Evolutionary conservation across 2,797 vertebrate species (phyloP).

Genomic region (Pagetopsis macropterus): DNA sequence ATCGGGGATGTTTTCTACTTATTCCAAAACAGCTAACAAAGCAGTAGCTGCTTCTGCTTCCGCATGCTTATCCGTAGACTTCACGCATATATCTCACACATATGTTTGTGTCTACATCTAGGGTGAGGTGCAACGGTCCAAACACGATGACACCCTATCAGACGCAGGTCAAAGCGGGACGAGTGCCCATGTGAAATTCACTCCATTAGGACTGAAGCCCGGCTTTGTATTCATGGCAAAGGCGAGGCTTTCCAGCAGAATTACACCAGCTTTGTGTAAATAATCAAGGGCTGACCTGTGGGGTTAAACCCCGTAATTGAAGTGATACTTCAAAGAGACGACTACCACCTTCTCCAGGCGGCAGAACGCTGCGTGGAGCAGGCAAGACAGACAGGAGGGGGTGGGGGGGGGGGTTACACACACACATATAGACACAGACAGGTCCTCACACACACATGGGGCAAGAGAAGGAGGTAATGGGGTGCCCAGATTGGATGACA

Average conservation of each 20-base stretch:
- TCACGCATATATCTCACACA: neutral
- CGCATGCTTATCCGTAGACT: conserved; percentile 1
- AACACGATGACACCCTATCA: conserved; percentile 89
- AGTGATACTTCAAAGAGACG: conserved; percentile 98
- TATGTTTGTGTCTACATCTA: conserved; percentile 31
- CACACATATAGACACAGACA: conserved; percentile 22
- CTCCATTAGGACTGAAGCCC: conserved; percentile 84
- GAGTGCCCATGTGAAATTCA: conserved; percentile 87
- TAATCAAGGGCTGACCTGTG: conserved; percentile 97
- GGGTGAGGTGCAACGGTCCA: conserved; percentile 70
- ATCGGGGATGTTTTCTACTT: conserved; percentile 24
- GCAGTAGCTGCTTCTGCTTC: conserved; percentile 14
- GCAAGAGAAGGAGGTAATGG: conserved; percentile 72
- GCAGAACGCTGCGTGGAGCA: conserved; percentile 72
- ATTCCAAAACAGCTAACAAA: conserved; percentile 8
- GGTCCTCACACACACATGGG: conserved; percentile 40
- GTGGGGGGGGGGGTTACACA: conserved; percentile 1
- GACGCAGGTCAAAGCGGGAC: conserved; percentile 89
- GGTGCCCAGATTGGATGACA: conserved; percentile 79
- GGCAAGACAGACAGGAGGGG: conserved; percentile 66
- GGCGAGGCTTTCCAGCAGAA: conserved; percentile 91
- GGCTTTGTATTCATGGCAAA: conserved; percentile 89
- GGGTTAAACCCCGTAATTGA: conserved; percentile 99
- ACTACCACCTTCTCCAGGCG: conserved; percentile 90
- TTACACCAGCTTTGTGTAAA: conserved; percentile 97